Evolutionary conservation across 2,113 vertebrate genomes (phyloP), one percentile per base, ranked within the genome.

Genomic region (Solea senegalensis): DNA sequence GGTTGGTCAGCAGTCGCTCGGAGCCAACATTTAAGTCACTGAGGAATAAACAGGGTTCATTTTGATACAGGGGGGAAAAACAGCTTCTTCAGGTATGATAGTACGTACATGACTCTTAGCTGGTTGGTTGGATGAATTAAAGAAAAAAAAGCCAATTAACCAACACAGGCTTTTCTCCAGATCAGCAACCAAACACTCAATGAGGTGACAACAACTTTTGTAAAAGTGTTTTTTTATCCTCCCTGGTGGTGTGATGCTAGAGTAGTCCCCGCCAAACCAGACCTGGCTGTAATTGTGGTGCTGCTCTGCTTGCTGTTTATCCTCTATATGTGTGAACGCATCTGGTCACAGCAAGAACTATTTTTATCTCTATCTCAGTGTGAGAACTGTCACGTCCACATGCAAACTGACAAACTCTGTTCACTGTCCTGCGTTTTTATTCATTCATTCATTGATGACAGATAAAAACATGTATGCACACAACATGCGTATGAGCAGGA

Each of bases 281-380:
- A 64, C 58, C 63, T 43, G 62, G 27, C 77, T 78, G 65, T 83
- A 83, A 86, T 83, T 86, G 68, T 72, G 81, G 74, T 81, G 73
- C 62, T 15, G 62, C 70, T 71, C 41, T 39, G 41, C 50, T 62
- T 27, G 7, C 46, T 62, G 56, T 41, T 69, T 48, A 15, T 45
- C n/a, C 40, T 61, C 57, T 53, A 13, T 39, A n/a, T 57, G 58
- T 9, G 69, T 61, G 65, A 16, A 74, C 45, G 11, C 41, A n/a
- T 40, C 64, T 59, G 73, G 69, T 75, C 69, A 41, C 59, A 52
- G 14, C 3, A 26, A 21, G 7, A 54, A 62, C 45, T 81, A 71
- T 84, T 87, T 80, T 82, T 72, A 45, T 75, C 73, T 9, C 48
- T 4, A 21, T 21, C 34, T 41, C 21, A 1, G 16, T 28, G 63